Conservation (phyloP, 1,140 invertebrate genomes). For the Xylocopa sonorina region DNA sequence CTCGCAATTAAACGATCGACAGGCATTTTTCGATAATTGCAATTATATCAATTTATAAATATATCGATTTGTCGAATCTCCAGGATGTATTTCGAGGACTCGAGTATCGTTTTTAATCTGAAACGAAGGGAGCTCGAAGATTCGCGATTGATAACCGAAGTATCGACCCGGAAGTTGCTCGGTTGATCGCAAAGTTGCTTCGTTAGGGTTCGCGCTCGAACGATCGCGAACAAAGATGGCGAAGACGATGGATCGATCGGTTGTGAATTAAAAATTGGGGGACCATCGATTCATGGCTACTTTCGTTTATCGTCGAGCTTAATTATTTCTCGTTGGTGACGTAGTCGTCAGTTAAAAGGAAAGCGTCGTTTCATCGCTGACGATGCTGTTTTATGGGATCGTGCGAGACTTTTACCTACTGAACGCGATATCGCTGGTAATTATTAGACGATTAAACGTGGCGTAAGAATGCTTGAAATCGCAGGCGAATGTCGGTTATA, state of each 20-base stretch:
- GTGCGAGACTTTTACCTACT: too few relatives aligned
- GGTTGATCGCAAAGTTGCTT: too few relatives aligned
- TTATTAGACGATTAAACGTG: too few relatives aligned
- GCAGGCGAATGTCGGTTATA: too few relatives aligned
- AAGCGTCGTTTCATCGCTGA: background rate
- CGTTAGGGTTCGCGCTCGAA: slow-evolving; percentile 70
- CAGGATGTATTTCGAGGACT: slow-evolving; percentile 18
- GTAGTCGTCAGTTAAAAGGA: background rate
- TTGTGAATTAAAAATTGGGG: slow-evolving; percentile 56
- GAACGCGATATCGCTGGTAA: too few relatives aligned
- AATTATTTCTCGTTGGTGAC: background rate
- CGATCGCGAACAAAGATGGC: slow-evolving; percentile 71
- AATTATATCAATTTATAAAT: too few relatives aligned
- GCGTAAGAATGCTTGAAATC: too few relatives aligned
- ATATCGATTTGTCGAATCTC: background rate
- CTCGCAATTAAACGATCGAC: background rate
- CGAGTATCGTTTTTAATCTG: slow-evolving; percentile 57
- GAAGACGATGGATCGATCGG: slow-evolving; percentile 68
- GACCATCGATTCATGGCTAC: slow-evolving; percentile 64
- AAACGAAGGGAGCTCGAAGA: too few relatives aligned
- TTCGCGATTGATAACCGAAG: too few relatives aligned
- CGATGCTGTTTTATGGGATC: too few relatives aligned
- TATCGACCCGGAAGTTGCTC: slow-evolving; percentile 59
- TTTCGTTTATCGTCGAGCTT: slow-evolving; percentile 43
- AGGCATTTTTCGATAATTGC: too few relatives aligned